A percentile compares a stretch with the other conserved stretches of the same genome.
Evolutionary conservation across 2,113 vertebrate genomes (phyloP).

Genomic region (Paradoxurus hermaphroditus): DNA sequence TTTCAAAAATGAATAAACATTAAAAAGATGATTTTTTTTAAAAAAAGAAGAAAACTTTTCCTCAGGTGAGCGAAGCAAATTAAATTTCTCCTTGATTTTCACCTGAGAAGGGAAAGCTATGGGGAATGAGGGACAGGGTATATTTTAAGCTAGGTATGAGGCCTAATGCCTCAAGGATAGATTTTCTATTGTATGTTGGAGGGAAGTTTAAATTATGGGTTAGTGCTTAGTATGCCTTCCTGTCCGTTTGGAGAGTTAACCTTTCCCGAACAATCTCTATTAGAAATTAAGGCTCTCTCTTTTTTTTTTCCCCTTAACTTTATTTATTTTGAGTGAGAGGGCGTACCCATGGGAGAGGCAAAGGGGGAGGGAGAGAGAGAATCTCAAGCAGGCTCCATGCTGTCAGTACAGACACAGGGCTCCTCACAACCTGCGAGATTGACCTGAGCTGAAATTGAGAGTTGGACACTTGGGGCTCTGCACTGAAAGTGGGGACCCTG

Average conservation of each 20-base stretch:
- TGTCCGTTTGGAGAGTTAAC: not conserved
- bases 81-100: not conserved
- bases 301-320: not conserved
- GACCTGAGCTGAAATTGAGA: too few relatives aligned
- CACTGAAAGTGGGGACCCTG: too few relatives aligned
- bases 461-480: too few relatives aligned
- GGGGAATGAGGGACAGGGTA: not conserved
- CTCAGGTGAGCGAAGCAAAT: conserved; percentile 11
- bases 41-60: not conserved
- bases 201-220: conserved; percentile 22
- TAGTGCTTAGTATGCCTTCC: not conserved
- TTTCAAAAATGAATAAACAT: too few relatives aligned
- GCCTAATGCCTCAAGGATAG: not conserved
- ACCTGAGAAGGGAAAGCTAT: not conserved
- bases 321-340: too few relatives aligned
- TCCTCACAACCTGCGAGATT: too few relatives aligned
- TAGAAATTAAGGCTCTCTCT: not conserved
- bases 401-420: too few relatives aligned
- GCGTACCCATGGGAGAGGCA: too few relatives aligned
- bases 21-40: too few relatives aligned
- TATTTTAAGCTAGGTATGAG: conserved; percentile 1
- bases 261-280: not conserved
- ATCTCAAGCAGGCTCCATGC: too few relatives aligned
- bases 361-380: too few relatives aligned
- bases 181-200: not conserved